Evolutionary conservation across 2,888 invertebrate species (phyloP), one percentile per base, ranked within the genome.

Genomic region (Diaperis boleti): DNA sequence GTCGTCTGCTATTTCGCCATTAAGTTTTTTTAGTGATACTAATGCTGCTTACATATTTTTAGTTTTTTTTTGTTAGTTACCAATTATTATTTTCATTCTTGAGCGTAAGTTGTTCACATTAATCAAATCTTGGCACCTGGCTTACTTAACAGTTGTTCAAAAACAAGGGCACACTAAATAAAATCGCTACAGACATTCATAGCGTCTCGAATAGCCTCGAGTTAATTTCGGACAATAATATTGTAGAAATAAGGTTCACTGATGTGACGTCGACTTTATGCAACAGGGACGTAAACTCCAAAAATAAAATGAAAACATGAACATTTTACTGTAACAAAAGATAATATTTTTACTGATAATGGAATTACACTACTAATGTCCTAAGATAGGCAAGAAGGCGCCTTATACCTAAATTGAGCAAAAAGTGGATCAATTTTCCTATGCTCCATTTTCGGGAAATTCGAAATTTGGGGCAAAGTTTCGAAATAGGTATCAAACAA

Each of bases 51-150:
- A n/a, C n/a, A n/a, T n/a, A n/a, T n/a, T n/a, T n/a, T n/a, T n/a
- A n/a, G n/a, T n/a, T n/a, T n/a, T n/a, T n/a, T n/a, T n/a, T n/a
- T n/a, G n/a, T n/a, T n/a, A n/a, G n/a, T n/a, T n/a, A n/a, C n/a
- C n/a, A n/a, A n/a, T n/a, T n/a, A n/a, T n/a, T n/a, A n/a, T n/a
- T n/a, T n/a, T n/a, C n/a, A n/a, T n/a, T n/a, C n/a, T n/a, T n/a
- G n/a, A n/a, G n/a, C n/a, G n/a, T n/a, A n/a, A n/a, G n/a, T n/a
- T 13, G 65, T 85, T 83, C 92, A 92, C 85, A 81, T 92, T 39
- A 92, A 92, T 74, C 84, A 89, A 61, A 78, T 92, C 26, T 83
- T 93, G 17, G 92, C 92, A 2, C 93, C 93, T 1, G 75, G 76
- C 5, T 67, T 76, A 6, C 57, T 76, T 1, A 17, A 18, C 44